Base-by-base conservation (phyloP, 1,140 invertebrate genomes). In the Listronotus bonariensis region DNA sequence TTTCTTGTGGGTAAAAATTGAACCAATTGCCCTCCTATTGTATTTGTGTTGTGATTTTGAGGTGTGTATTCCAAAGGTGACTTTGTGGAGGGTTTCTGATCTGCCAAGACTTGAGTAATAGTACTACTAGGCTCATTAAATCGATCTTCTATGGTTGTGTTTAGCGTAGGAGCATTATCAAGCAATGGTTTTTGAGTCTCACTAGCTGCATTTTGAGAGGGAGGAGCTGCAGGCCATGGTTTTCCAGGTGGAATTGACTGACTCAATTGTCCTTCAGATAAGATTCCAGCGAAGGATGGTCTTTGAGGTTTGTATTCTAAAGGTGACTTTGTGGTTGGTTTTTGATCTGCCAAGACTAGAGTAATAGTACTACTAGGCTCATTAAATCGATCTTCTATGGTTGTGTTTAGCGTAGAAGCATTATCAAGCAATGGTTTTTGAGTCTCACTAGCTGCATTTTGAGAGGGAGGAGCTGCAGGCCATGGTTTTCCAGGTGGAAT, bases 141-240 rank as follows among this genome's bases (percentile, higher is more conserved):
- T 10, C 34, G 34, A 12, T 36, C 34, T 10, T 4, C 34, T 5
- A 36, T 9, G 34, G 34, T 36, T 5, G 8, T 12, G 8, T 36
- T 36, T 12, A 5, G 34, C 32, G 4, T 12, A 0, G 42, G 20
- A 3, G 42, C 1, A 34, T 20, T n/a, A n/a, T n/a, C n/a, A n/a
- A n/a, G n/a, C n/a, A n/a, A n/a, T n/a, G n/a, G n/a, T n/a, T n/a
- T n/a, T n/a, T n/a, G n/a, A n/a, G n/a, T n/a, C n/a, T 43, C 41
- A 14, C 6, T 12, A 14, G 12, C 12, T n/a, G 6, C 41, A 6
- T n/a, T 6, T 43, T n/a, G 6, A 12, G 10, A 7, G 6, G 48
- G 48, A 6, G 48, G 48, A 45, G 32, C 8, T 26, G 61, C 61
- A 14, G 61, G 61, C 53, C 61, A 64, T 18, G 61, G 61, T 12